Evolutionary conservation across 1,140 invertebrate genomes (phyloP), one percentile per base, ranked within the genome.

Genomic region (Melanaphis sacchari): DNA sequence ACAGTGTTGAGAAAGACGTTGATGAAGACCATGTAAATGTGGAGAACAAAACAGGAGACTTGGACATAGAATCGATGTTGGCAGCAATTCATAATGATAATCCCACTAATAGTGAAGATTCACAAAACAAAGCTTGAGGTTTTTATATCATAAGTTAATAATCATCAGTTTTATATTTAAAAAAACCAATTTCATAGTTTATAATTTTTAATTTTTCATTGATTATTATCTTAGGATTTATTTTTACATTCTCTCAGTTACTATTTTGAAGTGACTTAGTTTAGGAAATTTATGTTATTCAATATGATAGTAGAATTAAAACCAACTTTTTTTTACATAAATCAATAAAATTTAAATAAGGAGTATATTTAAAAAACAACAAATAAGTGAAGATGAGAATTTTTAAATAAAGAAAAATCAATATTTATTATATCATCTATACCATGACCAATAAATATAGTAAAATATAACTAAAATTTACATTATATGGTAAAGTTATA

Each of bases 11-110:
- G 18, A 92, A 92, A 92, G 41, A 31, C 41, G 36, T 31, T 22
- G 82, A 87, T 31, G 36, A 43, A 31, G 52, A 87, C 3, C 38
- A 7, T 11, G 40, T 11, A 22, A 76, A 54, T 24, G 82, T 9
- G 1, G 59, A 90, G 0, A 93, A 52, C 15, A 93, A 93, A n/a
- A n/a, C 89, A 15, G 90, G 91, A 1, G 90, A 87, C 11, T 52
- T 94, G 1, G 94, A 94, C 59, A 94, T 94, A n/a, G 94, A 94
- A 46, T 93, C 94, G 2, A 94, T 94, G 94, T 93, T 94, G 26
- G 94, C 94, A 0, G 94, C 94, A 22, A 88, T 94, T n/a, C 94
- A 94, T 85, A 94, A 93, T 90, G 94, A 94, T 84, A 41, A 84
- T 15, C 94, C 90, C 22, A 21, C 38, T 24, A n/a, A 31, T 41